phyloP scores from a whole-genome alignment of 2,113 vertebrate genomes.

The Rhea pennata region DNA sequence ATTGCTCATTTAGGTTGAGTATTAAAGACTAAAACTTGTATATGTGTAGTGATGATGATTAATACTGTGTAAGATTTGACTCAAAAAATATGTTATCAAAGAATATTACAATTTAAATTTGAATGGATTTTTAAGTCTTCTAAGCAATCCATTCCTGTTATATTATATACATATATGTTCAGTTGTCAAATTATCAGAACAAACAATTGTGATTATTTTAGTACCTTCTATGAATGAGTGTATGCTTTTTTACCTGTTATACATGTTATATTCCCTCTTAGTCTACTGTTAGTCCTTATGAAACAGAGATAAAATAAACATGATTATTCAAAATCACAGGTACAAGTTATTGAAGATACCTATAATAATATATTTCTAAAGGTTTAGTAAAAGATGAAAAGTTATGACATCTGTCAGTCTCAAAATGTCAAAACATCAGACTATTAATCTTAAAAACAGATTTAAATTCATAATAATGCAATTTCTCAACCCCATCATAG shows the following conservation, averaged over 20 bases:
- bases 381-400: constrained; percentile 31
- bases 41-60: neutral
- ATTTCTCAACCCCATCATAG: neutral
- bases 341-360: constrained; percentile 38
- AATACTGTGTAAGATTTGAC: neutral
- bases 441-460: neutral
- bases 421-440: constrained; percentile 57
- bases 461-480: neutral
- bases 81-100: neutral
- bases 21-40: neutral
- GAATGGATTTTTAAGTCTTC: neutral
- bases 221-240: neutral
- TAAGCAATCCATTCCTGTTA: neutral
- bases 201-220: neutral
- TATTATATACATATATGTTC: neutral
- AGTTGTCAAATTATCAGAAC: neutral
- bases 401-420: constrained; percentile 55
- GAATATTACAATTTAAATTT: neutral
- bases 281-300: neutral
- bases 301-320: neutral
- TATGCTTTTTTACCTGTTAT: too few species aligned
- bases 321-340: constrained; percentile 34
- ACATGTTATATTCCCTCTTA: neutral
- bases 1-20: neutral
- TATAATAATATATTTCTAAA: constrained; percentile 36